Evolutionary conservation across 2,113 vertebrate genomes (phyloP).

Genomic region (Callospermophilus lateralis): DNA sequence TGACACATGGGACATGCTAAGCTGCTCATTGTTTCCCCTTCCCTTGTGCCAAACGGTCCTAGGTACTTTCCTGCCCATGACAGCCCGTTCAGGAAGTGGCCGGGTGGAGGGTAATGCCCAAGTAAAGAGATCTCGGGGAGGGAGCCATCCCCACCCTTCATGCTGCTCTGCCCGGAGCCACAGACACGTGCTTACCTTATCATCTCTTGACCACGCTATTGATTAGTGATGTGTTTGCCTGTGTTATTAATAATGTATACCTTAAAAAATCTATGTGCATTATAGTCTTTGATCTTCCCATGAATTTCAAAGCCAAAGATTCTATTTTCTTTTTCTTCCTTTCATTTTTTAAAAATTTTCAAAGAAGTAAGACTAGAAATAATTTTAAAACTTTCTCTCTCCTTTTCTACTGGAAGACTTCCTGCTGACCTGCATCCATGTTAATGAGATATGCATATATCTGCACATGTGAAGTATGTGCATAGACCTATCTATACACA

Average conservation of each 20-base stretch:
- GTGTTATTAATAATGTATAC: conserved; percentile 90
- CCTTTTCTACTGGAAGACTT: conserved; percentile 69
- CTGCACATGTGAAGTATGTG: background rate
- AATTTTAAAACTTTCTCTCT: conserved; percentile 74
- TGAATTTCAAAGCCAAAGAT: conserved; percentile 87
- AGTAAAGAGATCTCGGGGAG: background rate
- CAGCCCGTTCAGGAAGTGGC: background rate
- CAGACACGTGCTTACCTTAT: conserved; percentile 70
- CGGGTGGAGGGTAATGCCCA: background rate
- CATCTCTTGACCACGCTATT: conserved; percentile 85
- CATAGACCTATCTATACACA: background rate
- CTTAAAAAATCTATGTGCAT: conserved; percentile 90
- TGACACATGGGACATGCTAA: background rate
- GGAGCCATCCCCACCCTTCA: rapidly evolving
- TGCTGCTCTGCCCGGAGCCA: background rate
- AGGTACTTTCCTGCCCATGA: rapidly evolving
- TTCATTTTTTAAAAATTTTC: conserved; percentile 78
- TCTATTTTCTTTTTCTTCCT: conserved; percentile 76
- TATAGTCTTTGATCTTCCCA: conserved; percentile 90
- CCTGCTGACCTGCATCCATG: conserved; percentile 66
- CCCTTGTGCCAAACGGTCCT: background rate
- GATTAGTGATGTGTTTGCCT: conserved; percentile 85
- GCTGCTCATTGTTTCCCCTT: background rate
- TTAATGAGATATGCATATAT: conserved; percentile 77
- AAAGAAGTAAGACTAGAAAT: conserved; percentile 77